phyloP scores from a whole-genome alignment of 2,888 invertebrate genomes.

The Aphrophora alni region DNA sequence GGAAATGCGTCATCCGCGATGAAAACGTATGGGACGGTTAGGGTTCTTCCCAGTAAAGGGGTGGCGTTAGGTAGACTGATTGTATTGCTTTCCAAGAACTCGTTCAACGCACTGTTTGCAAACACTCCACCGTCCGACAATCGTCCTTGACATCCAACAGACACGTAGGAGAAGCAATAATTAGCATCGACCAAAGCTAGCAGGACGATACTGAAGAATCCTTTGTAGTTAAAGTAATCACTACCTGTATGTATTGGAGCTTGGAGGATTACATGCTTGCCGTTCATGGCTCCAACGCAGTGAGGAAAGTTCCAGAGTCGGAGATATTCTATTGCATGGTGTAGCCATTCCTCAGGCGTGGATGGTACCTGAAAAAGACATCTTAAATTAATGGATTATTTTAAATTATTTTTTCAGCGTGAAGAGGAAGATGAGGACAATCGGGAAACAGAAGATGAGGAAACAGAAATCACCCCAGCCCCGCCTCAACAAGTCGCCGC shows the following conservation, averaged over 20 bases:
- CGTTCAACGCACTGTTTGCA: slow-evolving; percentile 33
- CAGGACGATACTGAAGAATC: slow-evolving; percentile 51
- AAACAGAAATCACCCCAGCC: slow-evolving; percentile 11
- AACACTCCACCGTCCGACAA: slow-evolving; percentile 43
- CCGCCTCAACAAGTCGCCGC: not conserved
- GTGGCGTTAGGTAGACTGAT: slow-evolving; percentile 29
- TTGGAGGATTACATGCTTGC: slow-evolving; percentile 53
- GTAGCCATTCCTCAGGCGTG: slow-evolving; percentile 10
- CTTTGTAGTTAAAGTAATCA: slow-evolving; percentile 54
- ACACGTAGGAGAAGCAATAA: slow-evolving; percentile 46
- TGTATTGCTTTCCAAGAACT: slow-evolving; percentile 24
- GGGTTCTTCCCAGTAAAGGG: slow-evolving; percentile 22
- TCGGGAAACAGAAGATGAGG: slow-evolving; percentile 11
- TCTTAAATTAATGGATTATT: not conserved
- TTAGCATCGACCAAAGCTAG: slow-evolving; percentile 53
- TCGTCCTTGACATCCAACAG: slow-evolving; percentile 39
- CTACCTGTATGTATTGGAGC: slow-evolving; percentile 49
- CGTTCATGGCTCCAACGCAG: slow-evolving; percentile 52
- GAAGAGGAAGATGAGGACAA: slow-evolving; percentile 10
- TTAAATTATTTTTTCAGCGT: not conserved
- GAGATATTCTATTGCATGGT: slow-evolving; percentile 6
- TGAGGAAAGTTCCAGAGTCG: slow-evolving; percentile 52
- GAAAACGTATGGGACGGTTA: not conserved
- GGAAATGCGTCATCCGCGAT: slow-evolving; percentile 41
- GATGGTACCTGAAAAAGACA: slow-evolving; percentile 2